phyloP scores from a whole-genome alignment of 2,113 vertebrate genomes.

The Sialia sialis region DNA sequence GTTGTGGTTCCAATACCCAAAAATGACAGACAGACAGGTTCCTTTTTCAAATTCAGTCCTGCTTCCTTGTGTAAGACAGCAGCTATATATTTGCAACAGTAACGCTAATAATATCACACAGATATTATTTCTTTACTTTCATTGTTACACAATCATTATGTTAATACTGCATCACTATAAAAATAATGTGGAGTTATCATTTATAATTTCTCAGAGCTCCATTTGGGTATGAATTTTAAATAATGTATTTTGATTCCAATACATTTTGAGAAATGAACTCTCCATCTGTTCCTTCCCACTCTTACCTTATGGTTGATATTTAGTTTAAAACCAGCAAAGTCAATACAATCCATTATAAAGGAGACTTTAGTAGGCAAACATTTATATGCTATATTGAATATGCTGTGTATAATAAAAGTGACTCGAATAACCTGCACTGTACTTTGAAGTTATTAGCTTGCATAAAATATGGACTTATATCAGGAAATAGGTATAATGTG shows the following conservation, averaged over 20 bases:
- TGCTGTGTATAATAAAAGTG: not conserved
- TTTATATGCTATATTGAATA: constrained; percentile 21
- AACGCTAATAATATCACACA: not conserved
- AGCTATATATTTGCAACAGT: not conserved
- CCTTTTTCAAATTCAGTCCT: not conserved
- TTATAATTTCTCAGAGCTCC: constrained; percentile 46
- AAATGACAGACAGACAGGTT: not conserved
- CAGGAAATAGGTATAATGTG: not conserved
- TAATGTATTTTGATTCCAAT: constrained; percentile 38
- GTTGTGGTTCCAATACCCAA: not conserved
- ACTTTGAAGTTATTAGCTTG: constrained; percentile 5
- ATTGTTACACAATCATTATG: not conserved
- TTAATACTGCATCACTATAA: not conserved
- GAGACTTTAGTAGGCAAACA: constrained; percentile 26
- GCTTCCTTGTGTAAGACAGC: not conserved
- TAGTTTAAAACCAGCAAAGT: constrained; percentile 47
- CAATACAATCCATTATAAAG: constrained; percentile 45
- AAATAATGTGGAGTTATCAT: constrained; percentile 27
- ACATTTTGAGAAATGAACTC: constrained; percentile 43
- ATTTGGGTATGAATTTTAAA: constrained; percentile 54
- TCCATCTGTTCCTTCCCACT: constrained; percentile 60
- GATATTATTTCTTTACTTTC: not conserved
- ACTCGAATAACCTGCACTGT: not conserved
- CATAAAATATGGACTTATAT: not conserved
- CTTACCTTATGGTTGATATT: constrained; percentile 60